A percentile compares a stretch with the other conserved stretches of the same genome.
phyloP scores from a whole-genome alignment of 1,140 invertebrate genomes.

The Copidosoma floridanum region DNA sequence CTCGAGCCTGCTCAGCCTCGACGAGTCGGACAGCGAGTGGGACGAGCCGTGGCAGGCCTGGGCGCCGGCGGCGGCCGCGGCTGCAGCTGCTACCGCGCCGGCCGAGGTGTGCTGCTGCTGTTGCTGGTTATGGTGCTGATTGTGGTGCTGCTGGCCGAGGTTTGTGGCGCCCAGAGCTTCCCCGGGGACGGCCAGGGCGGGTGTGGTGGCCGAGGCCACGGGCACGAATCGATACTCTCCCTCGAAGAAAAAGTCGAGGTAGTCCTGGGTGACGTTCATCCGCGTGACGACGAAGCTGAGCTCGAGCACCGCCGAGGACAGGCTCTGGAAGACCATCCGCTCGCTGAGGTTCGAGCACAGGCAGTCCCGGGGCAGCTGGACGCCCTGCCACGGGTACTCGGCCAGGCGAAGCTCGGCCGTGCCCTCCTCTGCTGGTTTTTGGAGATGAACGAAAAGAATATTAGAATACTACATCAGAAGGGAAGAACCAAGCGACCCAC shows the following conservation, averaged over 20 bases:
- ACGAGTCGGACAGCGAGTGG: slow-evolving; percentile 10
- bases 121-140: no score
- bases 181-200: slow-evolving; percentile 22
- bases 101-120: background rate
- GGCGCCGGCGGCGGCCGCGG: slow-evolving; percentile 23
- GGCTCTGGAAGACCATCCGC: slow-evolving; percentile 60
- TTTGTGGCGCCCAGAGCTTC: slow-evolving; percentile 24
- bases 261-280: slow-evolving; percentile 82
- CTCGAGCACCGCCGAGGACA: slow-evolving; percentile 68
- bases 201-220: slow-evolving; percentile 16
- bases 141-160: slow-evolving; percentile 9
- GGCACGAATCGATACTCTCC: slow-evolving; percentile 73
- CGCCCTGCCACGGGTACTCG: slow-evolving; percentile 73
- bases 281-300: slow-evolving; percentile 71
- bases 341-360: slow-evolving; percentile 71
- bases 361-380: slow-evolving; percentile 70
- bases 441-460: background rate
- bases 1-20: slow-evolving; percentile 57
- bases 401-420: slow-evolving; percentile 67
- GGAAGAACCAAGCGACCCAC: no score
- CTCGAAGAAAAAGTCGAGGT: slow-evolving; percentile 77
- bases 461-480: no score
- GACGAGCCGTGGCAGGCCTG: slow-evolving; percentile 12
- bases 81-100: slow-evolving; percentile 46
- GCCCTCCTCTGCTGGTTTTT: slow-evolving; percentile 41